A percentile compares a stretch with the other conserved stretches of the same genome.
phyloP scores from a whole-genome alignment of 2,888 invertebrate genomes.

The Ommatoiulus sabulosus region DNA sequence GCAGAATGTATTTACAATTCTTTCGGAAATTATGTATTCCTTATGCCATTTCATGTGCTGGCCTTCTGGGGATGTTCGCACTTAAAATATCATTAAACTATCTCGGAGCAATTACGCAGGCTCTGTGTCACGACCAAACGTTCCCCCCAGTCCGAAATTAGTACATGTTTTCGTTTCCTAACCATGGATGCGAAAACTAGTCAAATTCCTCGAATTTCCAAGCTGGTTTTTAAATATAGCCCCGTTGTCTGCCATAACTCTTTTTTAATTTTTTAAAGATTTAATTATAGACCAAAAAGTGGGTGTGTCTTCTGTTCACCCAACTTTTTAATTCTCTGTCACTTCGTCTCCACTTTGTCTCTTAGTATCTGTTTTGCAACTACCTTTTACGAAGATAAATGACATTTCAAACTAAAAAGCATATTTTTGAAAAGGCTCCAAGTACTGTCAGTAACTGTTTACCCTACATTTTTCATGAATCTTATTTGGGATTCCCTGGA shows the following conservation, averaged over 20 bases:
- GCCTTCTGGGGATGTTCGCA: background rate
- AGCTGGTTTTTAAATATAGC: background rate
- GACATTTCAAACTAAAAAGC: background rate
- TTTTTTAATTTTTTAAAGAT: background rate
- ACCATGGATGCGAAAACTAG: background rate
- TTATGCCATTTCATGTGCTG: constrained; percentile 1
- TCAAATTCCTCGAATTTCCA: background rate
- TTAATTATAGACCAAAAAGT: background rate
- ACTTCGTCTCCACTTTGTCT: background rate
- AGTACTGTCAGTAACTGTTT: no score
- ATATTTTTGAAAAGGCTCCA: no score
- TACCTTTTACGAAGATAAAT: background rate
- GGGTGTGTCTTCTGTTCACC: background rate
- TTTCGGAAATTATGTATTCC: background rate
- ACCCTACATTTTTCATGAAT: no score
- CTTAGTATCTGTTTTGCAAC: background rate
- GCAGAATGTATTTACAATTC: background rate
- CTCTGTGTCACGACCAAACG: constrained; percentile 3
- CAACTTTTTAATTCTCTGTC: background rate
- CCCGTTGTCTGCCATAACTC: background rate
- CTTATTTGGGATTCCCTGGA: no score
- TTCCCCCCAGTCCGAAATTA: background rate
- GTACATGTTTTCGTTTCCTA: background rate
- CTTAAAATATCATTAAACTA: background rate
- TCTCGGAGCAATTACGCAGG: background rate